phyloP scores from a whole-genome alignment of 1,140 invertebrate genomes.

The Chionoecetes opilio region DNA sequence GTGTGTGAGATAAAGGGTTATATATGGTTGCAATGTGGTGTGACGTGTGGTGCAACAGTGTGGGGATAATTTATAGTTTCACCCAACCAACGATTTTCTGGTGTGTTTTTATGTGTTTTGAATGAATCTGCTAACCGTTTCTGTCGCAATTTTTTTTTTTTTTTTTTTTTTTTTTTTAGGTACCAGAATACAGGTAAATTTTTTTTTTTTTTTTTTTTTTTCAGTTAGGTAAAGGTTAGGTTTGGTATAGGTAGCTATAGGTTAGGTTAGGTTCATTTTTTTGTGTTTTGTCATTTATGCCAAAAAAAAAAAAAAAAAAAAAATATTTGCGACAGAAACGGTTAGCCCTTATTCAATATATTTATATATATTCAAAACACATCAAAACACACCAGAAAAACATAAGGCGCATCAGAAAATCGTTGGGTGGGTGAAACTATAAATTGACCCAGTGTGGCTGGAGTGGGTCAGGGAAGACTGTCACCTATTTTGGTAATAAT shows the following conservation, averaged over 20 bases:
- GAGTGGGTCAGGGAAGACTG: no score
- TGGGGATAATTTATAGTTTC: not conserved
- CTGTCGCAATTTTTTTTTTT: no score
- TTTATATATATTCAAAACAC: no score
- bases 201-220: no score
- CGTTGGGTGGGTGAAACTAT: not conserved
- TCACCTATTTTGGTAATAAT: no score
- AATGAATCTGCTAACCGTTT: no score
- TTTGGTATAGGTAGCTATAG: not conserved
- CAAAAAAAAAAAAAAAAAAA: not conserved
- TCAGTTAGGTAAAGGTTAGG: constrained; percentile 31
- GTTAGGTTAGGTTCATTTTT: no score
- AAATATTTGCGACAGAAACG: not conserved
- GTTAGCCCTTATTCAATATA: not conserved
- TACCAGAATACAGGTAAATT: no score
- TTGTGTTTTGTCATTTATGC: not conserved
- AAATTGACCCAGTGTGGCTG: not conserved
- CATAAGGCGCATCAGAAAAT: not conserved
- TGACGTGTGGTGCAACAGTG: not conserved
- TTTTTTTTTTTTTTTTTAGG: no score
- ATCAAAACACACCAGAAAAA: no score
- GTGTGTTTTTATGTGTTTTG: not conserved
- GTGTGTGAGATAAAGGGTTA: not conserved
- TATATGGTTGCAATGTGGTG: no score
- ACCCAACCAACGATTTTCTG: no score